Conservation (phyloP, 1,140 invertebrate genomes). For the Chironomus striatipennis region DNA sequence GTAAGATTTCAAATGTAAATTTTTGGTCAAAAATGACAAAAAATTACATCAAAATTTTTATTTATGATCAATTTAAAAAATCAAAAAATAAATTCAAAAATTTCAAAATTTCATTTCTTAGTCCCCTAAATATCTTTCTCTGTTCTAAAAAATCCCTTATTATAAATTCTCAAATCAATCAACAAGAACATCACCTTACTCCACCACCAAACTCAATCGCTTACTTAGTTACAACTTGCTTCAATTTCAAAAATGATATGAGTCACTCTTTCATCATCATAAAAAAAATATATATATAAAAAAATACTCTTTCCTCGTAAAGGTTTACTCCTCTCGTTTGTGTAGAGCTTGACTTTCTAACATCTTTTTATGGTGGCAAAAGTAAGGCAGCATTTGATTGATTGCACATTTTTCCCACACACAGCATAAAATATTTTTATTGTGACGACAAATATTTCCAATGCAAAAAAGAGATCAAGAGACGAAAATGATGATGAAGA, state of each 20-base stretch:
- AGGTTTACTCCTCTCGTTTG: not conserved
- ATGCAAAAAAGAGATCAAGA: too few relatives aligned
- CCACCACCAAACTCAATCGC: not conserved
- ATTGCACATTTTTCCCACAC: not conserved
- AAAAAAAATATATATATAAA: not conserved
- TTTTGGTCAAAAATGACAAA: too few relatives aligned
- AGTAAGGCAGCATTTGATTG: not conserved
- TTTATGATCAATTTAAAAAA: too few relatives aligned
- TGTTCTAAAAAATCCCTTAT: too few relatives aligned
- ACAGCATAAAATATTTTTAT: not conserved
- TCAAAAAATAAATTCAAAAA: too few relatives aligned
- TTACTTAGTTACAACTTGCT: conserved; percentile 2
- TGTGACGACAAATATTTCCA: too few relatives aligned
- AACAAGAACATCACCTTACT: not conserved
- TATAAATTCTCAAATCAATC: not conserved
- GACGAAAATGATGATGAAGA: too few relatives aligned
- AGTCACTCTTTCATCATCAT: not conserved
- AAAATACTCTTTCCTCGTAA: not conserved
- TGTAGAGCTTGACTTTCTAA: not conserved
- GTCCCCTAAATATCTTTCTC: too few relatives aligned
- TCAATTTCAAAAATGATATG: conserved; percentile 5
- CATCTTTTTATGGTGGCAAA: not conserved
- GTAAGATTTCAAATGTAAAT: too few relatives aligned
- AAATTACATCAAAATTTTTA: too few relatives aligned
- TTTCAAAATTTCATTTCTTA: too few relatives aligned